Evolutionary conservation across 1,140 invertebrate genomes (phyloP).

Genomic region (Phortica variegata): DNA sequence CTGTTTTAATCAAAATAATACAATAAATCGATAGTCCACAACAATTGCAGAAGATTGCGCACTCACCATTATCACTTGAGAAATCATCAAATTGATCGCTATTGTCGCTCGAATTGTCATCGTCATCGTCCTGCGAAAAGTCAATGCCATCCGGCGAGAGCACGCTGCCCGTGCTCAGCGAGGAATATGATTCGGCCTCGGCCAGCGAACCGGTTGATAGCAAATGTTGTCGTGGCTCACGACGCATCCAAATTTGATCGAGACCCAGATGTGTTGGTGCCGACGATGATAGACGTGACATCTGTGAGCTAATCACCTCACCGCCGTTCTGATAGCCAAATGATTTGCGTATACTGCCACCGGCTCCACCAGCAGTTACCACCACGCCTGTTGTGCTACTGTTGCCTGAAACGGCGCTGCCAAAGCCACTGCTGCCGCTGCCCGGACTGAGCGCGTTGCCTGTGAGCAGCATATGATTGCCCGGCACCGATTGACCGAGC

Average conservation of each 20-base stretch:
- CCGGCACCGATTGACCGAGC: constrained; percentile 64
- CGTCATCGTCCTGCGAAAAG: constrained; percentile 81
- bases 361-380: constrained; percentile 28
- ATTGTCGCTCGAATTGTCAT: constrained; percentile 76
- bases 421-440: constrained; percentile 45
- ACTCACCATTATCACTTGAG: constrained; percentile 73
- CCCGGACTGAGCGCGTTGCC: constrained; percentile 39
- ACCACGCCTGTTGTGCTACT: constrained; percentile 22
- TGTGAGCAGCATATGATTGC: constrained; percentile 22
- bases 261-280: constrained; percentile 75
- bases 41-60: background rate
- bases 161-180: constrained; percentile 77
- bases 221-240: constrained; percentile 82
- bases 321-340: constrained; percentile 32
- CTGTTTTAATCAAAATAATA: constrained; percentile 56
- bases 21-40: background rate
- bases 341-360: constrained; percentile 32
- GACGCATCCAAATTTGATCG: constrained; percentile 75
- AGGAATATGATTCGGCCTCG: constrained; percentile 85
- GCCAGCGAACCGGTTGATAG: constrained; percentile 83
- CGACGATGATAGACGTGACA: constrained; percentile 75
- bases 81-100: constrained; percentile 85
- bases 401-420: constrained; percentile 31
- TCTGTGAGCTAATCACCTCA: constrained; percentile 33
- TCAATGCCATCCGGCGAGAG: constrained; percentile 79